Evolutionary conservation across 1,140 invertebrate genomes (phyloP).

Genomic region (Papilio glaucus): DNA sequence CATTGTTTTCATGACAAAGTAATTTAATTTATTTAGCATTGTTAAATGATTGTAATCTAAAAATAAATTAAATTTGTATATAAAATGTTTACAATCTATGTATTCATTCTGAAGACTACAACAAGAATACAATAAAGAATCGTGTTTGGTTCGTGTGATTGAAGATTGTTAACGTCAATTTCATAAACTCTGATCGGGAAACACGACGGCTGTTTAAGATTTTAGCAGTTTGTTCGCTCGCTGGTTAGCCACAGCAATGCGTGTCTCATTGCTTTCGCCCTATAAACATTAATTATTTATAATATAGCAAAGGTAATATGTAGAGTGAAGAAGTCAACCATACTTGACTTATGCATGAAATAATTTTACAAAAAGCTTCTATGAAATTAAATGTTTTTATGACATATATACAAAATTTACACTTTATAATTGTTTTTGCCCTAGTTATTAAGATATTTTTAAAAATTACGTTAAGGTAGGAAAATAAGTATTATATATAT

Average conservation of each 20-base stretch:
- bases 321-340: slow-evolving; percentile 17
- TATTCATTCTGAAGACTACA: neutral
- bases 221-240: slow-evolving; percentile 91
- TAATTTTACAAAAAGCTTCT: neutral
- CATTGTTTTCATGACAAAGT: no score
- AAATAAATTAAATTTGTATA: neutral
- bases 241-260: slow-evolving; percentile 92
- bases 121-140: neutral
- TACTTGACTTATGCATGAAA: neutral
- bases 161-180: slow-evolving; percentile 28
- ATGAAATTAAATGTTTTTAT: neutral
- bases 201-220: slow-evolving; percentile 77
- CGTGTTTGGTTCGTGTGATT: neutral
- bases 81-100: neutral
- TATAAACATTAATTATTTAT: slow-evolving; percentile 69
- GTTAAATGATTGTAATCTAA: no score
- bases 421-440: no score
- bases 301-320: slow-evolving; percentile 8
- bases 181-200: slow-evolving; percentile 12
- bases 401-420: slow-evolving; percentile 27
- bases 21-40: no score
- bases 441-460: no score
- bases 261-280: slow-evolving; percentile 91
- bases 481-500: no score
- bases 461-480: no score